Base-by-base conservation (phyloP, 2,113 vertebrate genomes). In the Pterocles burchelli region DNA sequence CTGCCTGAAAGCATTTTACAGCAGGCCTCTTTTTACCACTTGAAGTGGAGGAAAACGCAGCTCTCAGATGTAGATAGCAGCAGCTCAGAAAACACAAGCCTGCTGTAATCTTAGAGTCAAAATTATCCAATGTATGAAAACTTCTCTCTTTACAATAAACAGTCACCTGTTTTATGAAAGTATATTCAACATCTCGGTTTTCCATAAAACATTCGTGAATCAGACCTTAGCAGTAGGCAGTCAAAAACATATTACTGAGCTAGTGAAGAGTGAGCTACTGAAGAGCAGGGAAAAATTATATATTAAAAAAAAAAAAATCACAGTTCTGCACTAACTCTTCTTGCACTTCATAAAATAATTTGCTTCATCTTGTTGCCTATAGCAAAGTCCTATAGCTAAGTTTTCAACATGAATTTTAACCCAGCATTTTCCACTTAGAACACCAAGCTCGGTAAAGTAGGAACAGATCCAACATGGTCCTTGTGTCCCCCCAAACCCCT, bases 1-100 rank as follows among this genome's bases (percentile, higher is more conserved):
- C 87, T 90, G 76, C 33, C 33, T 20, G 22, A 61, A n/a, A 72
- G 55, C 11, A 10, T 63, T 89, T 67, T 8, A 10, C 13, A 83
- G 61, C 66, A 19, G n/a, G 31, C 20, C 43, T 38, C 66, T 41
- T 36, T 26, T 43, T 24, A 10, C 7, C 65, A 43, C 19, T 1
- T 1, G 4, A 3, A 52, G 59, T 5, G 24, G 43, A 86, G 46
- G 46, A 41, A 77, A 62, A 62, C 1, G 16, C 66, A 38, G 36
- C 3, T 1, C 16, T 46, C 7, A 0, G 11, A n/a, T 2, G 25
- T 2, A 66, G 33, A 33, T 0, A 9, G 25, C 29, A 55, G 61
- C 54, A 66, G 63, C 46, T 61, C 74, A 22, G 29, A 51, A 17
- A 13, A 17, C 38, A 41, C 7, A 1, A 76, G n/a, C 48, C n/a